These are phyloP conservation scores for Microtus oregoni DNA, from an alignment of 2,113 vertebrate genomes.

Conservation along the genomic window DNA sequence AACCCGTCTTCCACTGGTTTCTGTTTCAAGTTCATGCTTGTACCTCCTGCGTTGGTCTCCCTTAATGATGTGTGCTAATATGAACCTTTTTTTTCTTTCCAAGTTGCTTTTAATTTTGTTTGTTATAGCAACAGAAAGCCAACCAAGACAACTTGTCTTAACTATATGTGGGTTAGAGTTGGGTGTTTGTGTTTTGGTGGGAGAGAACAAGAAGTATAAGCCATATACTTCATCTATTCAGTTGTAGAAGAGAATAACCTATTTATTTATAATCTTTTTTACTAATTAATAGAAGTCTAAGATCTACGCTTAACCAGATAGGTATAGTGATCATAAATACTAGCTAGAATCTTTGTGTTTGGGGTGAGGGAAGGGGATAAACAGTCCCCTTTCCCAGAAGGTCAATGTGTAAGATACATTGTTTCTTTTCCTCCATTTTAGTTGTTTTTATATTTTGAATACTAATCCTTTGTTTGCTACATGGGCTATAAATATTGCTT, in stretches of 20 bases:
- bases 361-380: neutral
- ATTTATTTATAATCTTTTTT: neutral
- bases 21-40: neutral
- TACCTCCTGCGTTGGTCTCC: neutral
- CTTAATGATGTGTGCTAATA: neutral
- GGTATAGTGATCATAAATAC: neutral
- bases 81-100: neutral
- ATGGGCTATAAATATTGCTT: slow-evolving; percentile 15
- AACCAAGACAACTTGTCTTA: neutral
- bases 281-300: neutral
- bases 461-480: neutral
- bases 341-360: neutral
- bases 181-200: neutral
- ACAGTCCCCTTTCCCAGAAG: neutral
- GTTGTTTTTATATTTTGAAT: slow-evolving; percentile 46
- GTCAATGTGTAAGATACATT: neutral
- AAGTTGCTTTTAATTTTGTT: neutral
- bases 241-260: neutral
- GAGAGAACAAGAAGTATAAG: neutral
- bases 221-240: neutral
- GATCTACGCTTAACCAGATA: neutral
- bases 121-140: neutral
- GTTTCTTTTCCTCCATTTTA: neutral
- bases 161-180: neutral
- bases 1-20: neutral